A percentile compares a stretch with the other conserved stretches of the same genome.
Evolutionary conservation across 2,888 invertebrate species (phyloP).

Genomic region (Portevinia maculata): DNA sequence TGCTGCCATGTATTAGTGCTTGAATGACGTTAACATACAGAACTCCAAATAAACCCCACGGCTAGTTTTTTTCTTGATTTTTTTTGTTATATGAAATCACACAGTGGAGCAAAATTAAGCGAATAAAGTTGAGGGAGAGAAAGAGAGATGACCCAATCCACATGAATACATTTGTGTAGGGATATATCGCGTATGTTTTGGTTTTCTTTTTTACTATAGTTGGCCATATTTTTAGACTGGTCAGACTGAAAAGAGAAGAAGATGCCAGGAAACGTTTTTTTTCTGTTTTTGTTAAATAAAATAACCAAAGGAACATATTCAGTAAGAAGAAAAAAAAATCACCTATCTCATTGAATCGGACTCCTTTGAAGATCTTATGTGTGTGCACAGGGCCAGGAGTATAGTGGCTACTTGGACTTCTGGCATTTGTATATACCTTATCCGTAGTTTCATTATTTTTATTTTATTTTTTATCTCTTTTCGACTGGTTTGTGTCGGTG

Average conservation of each 20-base stretch:
- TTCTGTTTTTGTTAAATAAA: slow-evolving; percentile 6
- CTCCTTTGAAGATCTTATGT: slow-evolving; percentile 71
- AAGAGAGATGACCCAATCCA: slow-evolving; percentile 5
- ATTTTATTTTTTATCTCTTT: slow-evolving; percentile 29
- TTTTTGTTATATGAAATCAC: neutral
- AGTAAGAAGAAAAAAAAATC: slow-evolving; percentile 57
- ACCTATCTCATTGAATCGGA: slow-evolving; percentile 74
- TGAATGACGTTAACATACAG: slow-evolving; percentile 60
- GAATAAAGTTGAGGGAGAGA: slow-evolving; percentile 9
- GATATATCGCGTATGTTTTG: slow-evolving; percentile 34
- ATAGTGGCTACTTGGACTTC: slow-evolving; percentile 67
- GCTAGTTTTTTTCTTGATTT: neutral
- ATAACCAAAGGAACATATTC: slow-evolving; percentile 37
- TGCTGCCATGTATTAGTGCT: slow-evolving; percentile 44
- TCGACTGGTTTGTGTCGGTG: slow-evolving; percentile 52
- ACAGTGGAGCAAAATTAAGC: slow-evolving; percentile 30
- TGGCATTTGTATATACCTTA: slow-evolving; percentile 52
- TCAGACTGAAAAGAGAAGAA: slow-evolving; percentile 24
- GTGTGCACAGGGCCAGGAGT: slow-evolving; percentile 47
- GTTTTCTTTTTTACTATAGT: slow-evolving; percentile 15
- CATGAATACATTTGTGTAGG: slow-evolving; percentile 28
- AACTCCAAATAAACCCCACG: slow-evolving; percentile 60
- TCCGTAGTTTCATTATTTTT: slow-evolving; percentile 17
- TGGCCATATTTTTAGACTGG: slow-evolving; percentile 52
- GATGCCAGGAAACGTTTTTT: slow-evolving; percentile 4